Percentiles rank a stretch among this genome's conserved stretches.
phyloP scores from a whole-genome alignment of 2,888 invertebrate species.

The Zonitis immaculata region DNA sequence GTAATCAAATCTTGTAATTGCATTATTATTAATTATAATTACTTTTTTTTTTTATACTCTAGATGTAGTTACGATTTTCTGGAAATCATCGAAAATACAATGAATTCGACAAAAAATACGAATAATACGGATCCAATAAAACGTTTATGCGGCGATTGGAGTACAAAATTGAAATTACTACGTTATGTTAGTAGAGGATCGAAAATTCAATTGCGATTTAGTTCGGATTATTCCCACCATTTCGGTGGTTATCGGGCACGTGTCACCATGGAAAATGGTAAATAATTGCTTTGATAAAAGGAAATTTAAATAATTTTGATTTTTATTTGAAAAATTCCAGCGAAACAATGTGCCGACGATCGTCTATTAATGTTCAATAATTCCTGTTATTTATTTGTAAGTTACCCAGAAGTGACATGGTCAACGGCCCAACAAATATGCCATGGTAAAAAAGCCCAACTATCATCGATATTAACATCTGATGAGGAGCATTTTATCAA shows the following conservation, averaged over 20 bases:
- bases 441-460: conserved; percentile 64
- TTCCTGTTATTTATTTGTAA: conserved; percentile 71
- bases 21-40: too few species aligned
- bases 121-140: conserved; percentile 22
- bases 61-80: conserved; percentile 79
- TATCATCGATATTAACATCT: conserved; percentile 63
- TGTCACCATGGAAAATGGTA: conserved; percentile 69
- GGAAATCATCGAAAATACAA: conserved; percentile 56
- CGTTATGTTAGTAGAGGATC: conserved; percentile 61
- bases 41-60: too few species aligned
- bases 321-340: conserved; percentile 44
- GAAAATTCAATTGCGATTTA: conserved; percentile 62
- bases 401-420: conserved; percentile 75
- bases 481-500: conserved; percentile 70
- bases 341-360: conserved; percentile 66
- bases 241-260: conserved; percentile 71
- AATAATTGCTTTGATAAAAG: too few species aligned
- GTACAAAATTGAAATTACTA: conserved; percentile 67
- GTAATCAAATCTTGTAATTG: conserved; percentile 52
- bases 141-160: conserved; percentile 76
- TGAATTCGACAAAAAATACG: conserved; percentile 29
- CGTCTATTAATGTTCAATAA: conserved; percentile 65
- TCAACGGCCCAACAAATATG: conserved; percentile 65
- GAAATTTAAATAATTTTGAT: background rate
- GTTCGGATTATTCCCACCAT: conserved; percentile 73